Base-by-base conservation (phyloP, 2,113 vertebrate genomes). In the Leptosomus discolor region DNA sequence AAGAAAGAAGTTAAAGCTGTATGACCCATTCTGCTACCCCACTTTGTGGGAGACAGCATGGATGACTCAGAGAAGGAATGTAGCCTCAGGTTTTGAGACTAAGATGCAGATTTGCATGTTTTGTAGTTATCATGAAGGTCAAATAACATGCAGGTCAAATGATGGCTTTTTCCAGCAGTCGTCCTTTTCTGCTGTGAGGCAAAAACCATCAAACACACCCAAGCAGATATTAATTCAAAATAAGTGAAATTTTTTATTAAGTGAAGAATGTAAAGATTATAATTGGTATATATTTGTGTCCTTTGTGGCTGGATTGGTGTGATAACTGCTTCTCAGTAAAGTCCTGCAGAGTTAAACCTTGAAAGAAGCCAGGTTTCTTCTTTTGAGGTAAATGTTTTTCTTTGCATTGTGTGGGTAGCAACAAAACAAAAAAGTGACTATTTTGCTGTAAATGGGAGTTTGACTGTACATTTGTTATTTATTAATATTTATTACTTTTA, bases 401-500 rank as follows among this genome's bases (percentile, higher is more conserved):
- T 97, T 96, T 88, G 88, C 48, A 32, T 79, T 92, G 32, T 92
- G 73, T 93, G 53, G 84, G 48, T 64, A 94, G 43, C 56, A 95
- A 79, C 32, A 58, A 70, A 96, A 93, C 64, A 94, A 93, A 86
- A 54, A 90, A 39, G 53, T 89, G 37, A 94, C 74, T 84, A 80
- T 92, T 96, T 92, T 96, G 85, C 71, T 96, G 90, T 97, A 90
- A 95, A 90, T 76, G 86, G 73, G 56, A 85, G 61, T 88, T 89
- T 85, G 41, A 93, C 22, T 94, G 63, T 96, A 96, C 65, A 85
- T 91, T 93, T 89, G 46, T 61, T 85, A 85, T 94, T 95, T 96
- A 92, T 92, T 95, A 95, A 79, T 90, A 96, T 96, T 97, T 97
- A 95, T 82, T 96, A 97, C 89, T 97, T 98, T 96, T 78, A 86